These are phyloP conservation scores for Pholis gunnellus DNA, from an alignment of 2,113 vertebrate genomes.

Conservation along the genomic window DNA sequence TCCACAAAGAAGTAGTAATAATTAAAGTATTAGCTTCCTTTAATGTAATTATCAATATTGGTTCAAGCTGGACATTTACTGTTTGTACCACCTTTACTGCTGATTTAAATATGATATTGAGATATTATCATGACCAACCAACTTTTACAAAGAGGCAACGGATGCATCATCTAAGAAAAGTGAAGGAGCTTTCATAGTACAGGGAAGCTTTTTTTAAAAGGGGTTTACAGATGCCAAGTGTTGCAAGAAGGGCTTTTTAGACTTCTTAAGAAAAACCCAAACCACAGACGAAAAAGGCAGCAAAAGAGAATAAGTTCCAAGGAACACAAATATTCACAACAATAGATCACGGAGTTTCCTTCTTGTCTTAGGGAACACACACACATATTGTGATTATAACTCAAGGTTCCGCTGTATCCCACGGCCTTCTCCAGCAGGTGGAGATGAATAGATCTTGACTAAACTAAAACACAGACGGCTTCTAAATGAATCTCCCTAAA, in stretches of 20 bases:
- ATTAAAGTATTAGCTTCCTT: neutral
- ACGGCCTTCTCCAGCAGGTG: neutral
- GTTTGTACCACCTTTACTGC: neutral
- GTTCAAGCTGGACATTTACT: neutral
- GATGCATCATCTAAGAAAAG: neutral
- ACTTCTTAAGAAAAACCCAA: neutral
- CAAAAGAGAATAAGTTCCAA: neutral
- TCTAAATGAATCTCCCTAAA: neutral
- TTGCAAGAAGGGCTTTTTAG: neutral
- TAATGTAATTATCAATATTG: neutral
- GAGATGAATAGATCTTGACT: neutral
- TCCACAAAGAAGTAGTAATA: neutral
- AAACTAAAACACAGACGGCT: neutral
- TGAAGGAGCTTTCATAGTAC: neutral
- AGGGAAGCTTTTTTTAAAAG: neutral
- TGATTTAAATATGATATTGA: neutral
- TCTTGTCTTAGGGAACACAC: neutral
- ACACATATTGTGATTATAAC: neutral
- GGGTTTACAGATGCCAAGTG: neutral
- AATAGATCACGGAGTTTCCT: neutral
- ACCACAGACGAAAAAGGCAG: neutral
- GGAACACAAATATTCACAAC: neutral
- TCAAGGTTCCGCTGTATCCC: neutral
- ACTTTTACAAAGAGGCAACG: neutral
- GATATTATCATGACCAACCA: neutral